Evolutionary conservation across 2,113 vertebrate genomes (phyloP).

Genomic region (Meleagris gallopavo): DNA sequence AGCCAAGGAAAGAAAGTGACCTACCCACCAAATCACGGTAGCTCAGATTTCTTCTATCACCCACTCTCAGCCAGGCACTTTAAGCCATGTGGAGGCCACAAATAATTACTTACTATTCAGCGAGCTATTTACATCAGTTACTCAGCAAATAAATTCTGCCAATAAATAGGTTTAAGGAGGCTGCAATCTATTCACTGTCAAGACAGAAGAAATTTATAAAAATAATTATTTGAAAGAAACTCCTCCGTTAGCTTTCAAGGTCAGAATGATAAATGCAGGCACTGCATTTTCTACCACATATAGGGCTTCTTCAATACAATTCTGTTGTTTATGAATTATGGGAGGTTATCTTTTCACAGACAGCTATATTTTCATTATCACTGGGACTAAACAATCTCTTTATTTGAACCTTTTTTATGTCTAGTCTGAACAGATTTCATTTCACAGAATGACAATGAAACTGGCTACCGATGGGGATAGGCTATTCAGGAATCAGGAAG

Average conservation of each 20-base stretch:
- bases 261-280: slow-evolving; percentile 28
- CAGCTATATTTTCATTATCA: background rate
- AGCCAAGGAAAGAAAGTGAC: slow-evolving; percentile 9
- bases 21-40: slow-evolving; percentile 51
- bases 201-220: slow-evolving; percentile 28
- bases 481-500: background rate
- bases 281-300: slow-evolving; percentile 4
- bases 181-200: slow-evolving; percentile 21
- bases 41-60: slow-evolving; percentile 62
- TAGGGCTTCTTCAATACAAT: background rate
- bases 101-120: slow-evolving; percentile 43
- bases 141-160: slow-evolving; percentile 53
- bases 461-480: background rate
- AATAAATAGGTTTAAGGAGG: slow-evolving; percentile 40
- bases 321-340: background rate
- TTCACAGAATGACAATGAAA: background rate
- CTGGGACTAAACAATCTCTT: background rate
- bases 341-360: background rate
- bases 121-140: slow-evolving; percentile 42
- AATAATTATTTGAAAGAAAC: slow-evolving; percentile 38
- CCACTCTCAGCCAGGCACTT: background rate
- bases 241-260: background rate
- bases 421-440: background rate
- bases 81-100: slow-evolving; percentile 7
- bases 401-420: background rate